Evolutionary conservation across 2,113 vertebrate genomes (phyloP), one percentile per base, ranked within the genome.

Genomic region (Pelecanoides urinatrix): DNA sequence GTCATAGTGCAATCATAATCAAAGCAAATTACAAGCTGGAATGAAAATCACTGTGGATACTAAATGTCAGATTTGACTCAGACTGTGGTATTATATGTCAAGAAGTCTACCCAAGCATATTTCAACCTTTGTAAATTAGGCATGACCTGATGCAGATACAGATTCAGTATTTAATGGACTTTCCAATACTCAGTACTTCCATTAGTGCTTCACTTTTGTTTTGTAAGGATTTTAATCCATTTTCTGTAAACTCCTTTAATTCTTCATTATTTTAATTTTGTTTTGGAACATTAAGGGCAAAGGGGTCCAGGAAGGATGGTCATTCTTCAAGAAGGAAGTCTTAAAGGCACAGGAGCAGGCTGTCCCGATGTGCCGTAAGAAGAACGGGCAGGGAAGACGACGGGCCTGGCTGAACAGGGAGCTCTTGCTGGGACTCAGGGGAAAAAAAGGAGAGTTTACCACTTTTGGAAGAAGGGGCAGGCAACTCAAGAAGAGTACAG

Each of bases 251-350:
- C 71, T 84, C 13, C 11, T 80, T 77, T 94, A 85, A 53, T 52
- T 80, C 40, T 78, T 73, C 38, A 87, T 89, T 8, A n/a, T 55
- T 94, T 91, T 77, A 42, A 56, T 96, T 96, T 95, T 86, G 9
- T 11, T 86, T 95, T 59, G 16, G 44, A 95, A 94, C 16, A 49
- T 71, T 42, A 95, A 91, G 19, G 38, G 38, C 38, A 40, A 40
- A 40, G 38, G 38, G 38, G 38, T 40, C 38, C 38, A 40, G 38
- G 38, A 40, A 40, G 38, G 38, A 40, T 40, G 38, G 38, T n/a
- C n/a, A n/a, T n/a, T n/a, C n/a, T n/a, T n/a, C n/a, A n/a, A n/a
- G n/a, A n/a, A n/a, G n/a, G n/a, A n/a, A n/a, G n/a, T n/a, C n/a
- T n/a, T n/a, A n/a, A n/a, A n/a, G n/a, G n/a, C n/a, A n/a, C n/a